phyloP scores from a whole-genome alignment of 1,140 invertebrate species.

The Ostrea denselamellosa region DNA sequence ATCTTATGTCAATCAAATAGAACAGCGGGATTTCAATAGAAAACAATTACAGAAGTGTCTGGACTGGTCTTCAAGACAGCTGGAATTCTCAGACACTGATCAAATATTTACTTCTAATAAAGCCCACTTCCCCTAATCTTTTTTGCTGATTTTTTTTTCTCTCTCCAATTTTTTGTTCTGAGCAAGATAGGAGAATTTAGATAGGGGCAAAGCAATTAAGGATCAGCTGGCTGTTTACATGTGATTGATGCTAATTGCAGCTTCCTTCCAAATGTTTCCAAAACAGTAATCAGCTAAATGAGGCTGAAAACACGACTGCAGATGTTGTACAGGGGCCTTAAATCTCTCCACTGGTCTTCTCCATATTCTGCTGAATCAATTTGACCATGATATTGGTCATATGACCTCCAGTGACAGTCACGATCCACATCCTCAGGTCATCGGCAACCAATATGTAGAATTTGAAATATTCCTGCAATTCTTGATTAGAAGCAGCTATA shows the following conservation, averaged over 20 bases:
- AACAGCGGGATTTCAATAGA: neutral
- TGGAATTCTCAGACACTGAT: neutral
- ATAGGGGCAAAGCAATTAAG: neutral
- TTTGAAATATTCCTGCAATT: too few species aligned
- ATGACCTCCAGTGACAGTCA: neutral
- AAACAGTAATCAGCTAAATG: neutral
- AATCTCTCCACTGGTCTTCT: neutral
- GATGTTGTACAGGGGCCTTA: neutral
- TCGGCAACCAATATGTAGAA: neutral
- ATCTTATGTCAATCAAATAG: neutral
- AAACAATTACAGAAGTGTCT: slow-evolving; percentile 1
- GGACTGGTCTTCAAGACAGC: neutral
- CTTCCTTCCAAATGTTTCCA: neutral
- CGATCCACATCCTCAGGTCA: neutral
- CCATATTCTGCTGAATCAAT: neutral
- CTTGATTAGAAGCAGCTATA: too few species aligned
- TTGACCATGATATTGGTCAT: neutral
- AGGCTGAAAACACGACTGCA: neutral
- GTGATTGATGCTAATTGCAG: neutral
- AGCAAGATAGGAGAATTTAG: neutral
- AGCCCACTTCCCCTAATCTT: neutral
- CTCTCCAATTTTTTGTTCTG: neutral
- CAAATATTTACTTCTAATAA: slow-evolving; percentile 32
- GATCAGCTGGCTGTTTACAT: neutral
- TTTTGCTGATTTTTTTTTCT: neutral